phyloP scores from a whole-genome alignment of 2,797 vertebrate species.

The Botia kubotai region DNA sequence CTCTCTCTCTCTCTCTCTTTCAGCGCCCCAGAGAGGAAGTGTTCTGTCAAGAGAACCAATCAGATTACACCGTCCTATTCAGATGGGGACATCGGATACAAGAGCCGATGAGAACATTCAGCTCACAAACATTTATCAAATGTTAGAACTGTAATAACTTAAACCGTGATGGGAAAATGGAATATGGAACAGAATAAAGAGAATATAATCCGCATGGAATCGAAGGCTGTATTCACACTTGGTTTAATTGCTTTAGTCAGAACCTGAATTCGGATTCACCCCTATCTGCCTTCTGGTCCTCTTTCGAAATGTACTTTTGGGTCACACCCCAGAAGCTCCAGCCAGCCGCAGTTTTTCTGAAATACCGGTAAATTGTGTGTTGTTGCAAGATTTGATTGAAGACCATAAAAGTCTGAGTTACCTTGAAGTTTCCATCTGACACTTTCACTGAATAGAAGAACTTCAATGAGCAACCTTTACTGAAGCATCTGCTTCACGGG shows the following conservation, averaged over 20 bases:
- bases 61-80: conserved; percentile 43
- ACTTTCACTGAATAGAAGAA: conserved; percentile 1
- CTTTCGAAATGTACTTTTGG: background rate
- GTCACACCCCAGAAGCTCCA: background rate
- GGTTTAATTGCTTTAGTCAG: too few species aligned
- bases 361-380: background rate
- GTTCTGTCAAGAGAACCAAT: conserved; percentile 45
- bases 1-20: conserved; percentile 40
- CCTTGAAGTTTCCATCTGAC: background rate
- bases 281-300: too few species aligned
- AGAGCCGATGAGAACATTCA: conserved; percentile 15
- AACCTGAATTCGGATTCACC: too few species aligned
- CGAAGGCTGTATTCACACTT: too few species aligned
- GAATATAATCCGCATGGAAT: background rate
- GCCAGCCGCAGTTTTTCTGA: background rate
- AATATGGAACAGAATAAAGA: background rate
- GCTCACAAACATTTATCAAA: conserved; percentile 43
- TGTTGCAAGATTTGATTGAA: background rate
- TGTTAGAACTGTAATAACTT: conserved; percentile 23
- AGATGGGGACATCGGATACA: conserved; percentile 36
- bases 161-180: background rate
- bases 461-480: conserved; percentile 7
- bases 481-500: conserved; percentile 56
- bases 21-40: conserved; percentile 27
- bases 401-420: background rate